These are phyloP conservation scores for Microctonus brassicae DNA, from an alignment of 2,888 invertebrate genomes.

Conservation along the genomic window DNA sequence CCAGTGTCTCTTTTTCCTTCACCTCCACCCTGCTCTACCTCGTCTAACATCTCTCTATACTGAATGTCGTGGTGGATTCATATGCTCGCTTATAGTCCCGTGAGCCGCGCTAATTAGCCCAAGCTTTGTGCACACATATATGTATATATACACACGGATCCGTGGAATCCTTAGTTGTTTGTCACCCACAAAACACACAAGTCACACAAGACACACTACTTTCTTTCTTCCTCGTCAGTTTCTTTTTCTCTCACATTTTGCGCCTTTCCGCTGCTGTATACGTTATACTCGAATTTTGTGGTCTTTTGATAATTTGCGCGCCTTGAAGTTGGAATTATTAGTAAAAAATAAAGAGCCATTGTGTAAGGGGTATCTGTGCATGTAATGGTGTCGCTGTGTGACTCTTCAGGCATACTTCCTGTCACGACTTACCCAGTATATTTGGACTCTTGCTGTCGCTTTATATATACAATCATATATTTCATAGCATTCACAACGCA, in stretches of 20 bases:
- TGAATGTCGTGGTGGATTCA: slow-evolving; percentile 33
- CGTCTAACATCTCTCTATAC: slow-evolving; percentile 19
- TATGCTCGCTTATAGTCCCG: slow-evolving; percentile 49
- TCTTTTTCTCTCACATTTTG: too few relatives aligned
- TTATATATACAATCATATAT: neutral
- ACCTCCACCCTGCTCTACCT: neutral
- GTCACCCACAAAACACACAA: slow-evolving; percentile 53
- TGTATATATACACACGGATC: too few relatives aligned
- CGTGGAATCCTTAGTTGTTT: slow-evolving; percentile 63
- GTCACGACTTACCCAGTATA: slow-evolving; percentile 10
- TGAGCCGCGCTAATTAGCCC: slow-evolving; percentile 64
- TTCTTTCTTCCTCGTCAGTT: slow-evolving; percentile 33
- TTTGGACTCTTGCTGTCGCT: neutral
- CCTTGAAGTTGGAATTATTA: slow-evolving; percentile 60
- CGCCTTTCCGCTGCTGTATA: too few relatives aligned
- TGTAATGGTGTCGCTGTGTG: neutral
- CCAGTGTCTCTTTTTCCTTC: slow-evolving; percentile 28
- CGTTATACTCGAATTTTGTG: neutral
- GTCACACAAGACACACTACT: too few relatives aligned
- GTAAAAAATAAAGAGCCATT: slow-evolving; percentile 41
- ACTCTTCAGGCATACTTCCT: slow-evolving; percentile 26
- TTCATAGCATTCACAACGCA: too few relatives aligned
- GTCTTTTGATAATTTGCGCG: slow-evolving; percentile 37
- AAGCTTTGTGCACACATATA: slow-evolving; percentile 55
- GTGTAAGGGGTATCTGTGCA: slow-evolving; percentile 39